phyloP scores from a whole-genome alignment of 2,888 invertebrate species.

The Cantharis lateralis region DNA sequence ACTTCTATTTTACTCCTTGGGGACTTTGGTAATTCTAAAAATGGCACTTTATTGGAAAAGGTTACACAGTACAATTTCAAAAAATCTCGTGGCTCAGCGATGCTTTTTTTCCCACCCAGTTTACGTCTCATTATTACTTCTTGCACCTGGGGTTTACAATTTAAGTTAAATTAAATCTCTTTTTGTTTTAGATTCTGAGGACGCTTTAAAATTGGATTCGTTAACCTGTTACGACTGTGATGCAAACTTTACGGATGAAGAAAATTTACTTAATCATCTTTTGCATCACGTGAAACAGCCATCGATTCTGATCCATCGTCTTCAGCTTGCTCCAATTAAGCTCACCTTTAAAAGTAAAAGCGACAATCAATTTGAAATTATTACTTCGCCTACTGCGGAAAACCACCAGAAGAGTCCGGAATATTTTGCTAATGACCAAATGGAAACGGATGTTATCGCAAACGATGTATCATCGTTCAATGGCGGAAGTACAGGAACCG shows the following conservation, averaged over 20 bases:
- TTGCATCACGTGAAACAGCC: conserved; percentile 64
- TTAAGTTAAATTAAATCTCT: background rate
- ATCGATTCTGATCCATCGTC: conserved; percentile 55
- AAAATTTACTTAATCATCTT: conserved; percentile 60
- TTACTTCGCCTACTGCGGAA: conserved; percentile 41
- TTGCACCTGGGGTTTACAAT: no score
- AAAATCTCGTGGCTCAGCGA: background rate
- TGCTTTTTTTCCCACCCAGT: no score
- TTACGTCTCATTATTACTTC: no score
- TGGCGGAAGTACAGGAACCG: conserved; percentile 32
- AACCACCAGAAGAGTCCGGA: conserved; percentile 12
- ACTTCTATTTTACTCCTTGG: background rate
- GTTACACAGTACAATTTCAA: background rate
- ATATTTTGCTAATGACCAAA: conserved; percentile 54
- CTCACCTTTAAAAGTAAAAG: conserved; percentile 55
- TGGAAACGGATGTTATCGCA: conserved; percentile 50
- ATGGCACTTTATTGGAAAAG: background rate
- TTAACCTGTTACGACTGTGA: conserved; percentile 60
- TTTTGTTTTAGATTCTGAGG: background rate
- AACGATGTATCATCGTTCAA: conserved; percentile 27
- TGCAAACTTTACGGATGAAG: conserved; percentile 57
- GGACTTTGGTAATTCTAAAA: background rate
- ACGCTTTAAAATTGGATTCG: conserved; percentile 32
- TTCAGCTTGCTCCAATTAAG: conserved; percentile 58
- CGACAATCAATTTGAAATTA: conserved; percentile 50